Evolutionary conservation across 2,113 vertebrate genomes (phyloP).

Genomic region (Hemichromis elongatus): DNA sequence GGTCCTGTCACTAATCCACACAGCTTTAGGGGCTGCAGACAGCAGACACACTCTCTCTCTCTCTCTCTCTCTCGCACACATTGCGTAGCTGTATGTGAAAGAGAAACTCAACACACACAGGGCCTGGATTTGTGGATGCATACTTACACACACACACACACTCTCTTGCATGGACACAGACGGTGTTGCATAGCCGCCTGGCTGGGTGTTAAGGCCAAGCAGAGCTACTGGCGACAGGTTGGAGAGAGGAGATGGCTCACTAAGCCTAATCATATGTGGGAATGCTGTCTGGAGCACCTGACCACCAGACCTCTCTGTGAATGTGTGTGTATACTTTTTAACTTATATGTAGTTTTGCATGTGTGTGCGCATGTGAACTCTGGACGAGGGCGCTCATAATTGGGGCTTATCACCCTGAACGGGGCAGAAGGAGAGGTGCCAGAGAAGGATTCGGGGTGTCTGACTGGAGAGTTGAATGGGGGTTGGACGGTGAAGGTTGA

Average conservation of each 20-base stretch:
- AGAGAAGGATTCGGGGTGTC: slow-evolving; percentile 60
- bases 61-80: slow-evolving; percentile 6
- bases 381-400: slow-evolving; percentile 64
- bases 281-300: slow-evolving; percentile 75
- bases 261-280: slow-evolving; percentile 76
- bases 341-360: background rate
- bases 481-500: background rate
- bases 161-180: slow-evolving; percentile 14
- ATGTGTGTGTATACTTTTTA: background rate
- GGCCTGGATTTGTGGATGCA: slow-evolving; percentile 45
- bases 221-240: slow-evolving; percentile 82
- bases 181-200: slow-evolving; percentile 43
- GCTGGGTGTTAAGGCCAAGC: slow-evolving; percentile 74
- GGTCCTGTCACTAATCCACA: slow-evolving; percentile 74
- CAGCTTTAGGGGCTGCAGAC: slow-evolving; percentile 70
- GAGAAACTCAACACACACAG: slow-evolving; percentile 55
- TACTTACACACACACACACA: slow-evolving; percentile 3
- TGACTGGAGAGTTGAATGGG: slow-evolving; percentile 38
- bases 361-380: slow-evolving; percentile 25
- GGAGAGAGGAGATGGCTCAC: slow-evolving; percentile 72
- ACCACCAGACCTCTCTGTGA: slow-evolving; percentile 38
- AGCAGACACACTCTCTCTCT: slow-evolving; percentile 30
- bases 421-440: slow-evolving; percentile 69
- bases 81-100: slow-evolving; percentile 8
- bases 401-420: slow-evolving; percentile 65